These are phyloP conservation scores for Neoitamus cyanurus DNA, from an alignment of 2,888 invertebrate genomes.

Conservation along the genomic window DNA sequence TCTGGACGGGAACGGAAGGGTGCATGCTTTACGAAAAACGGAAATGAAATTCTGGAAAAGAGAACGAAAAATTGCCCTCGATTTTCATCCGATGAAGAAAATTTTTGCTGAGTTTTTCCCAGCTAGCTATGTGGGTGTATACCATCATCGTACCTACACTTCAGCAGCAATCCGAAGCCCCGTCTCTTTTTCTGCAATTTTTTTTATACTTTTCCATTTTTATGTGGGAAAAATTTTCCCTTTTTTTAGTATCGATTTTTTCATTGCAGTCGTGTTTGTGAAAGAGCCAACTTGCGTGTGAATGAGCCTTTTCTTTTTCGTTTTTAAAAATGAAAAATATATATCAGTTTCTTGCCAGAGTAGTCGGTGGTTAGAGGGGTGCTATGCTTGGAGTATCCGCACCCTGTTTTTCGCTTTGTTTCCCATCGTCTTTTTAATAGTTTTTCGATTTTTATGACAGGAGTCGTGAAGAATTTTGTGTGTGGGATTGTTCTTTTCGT, in stretches of 20 bases:
- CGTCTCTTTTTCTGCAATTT: neutral
- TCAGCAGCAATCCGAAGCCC: neutral
- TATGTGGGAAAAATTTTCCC: conserved; percentile 31
- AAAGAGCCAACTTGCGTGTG: neutral
- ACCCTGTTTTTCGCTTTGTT: conserved; percentile 1
- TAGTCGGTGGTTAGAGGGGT: neutral
- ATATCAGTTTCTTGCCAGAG: neutral
- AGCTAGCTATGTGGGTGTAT: neutral
- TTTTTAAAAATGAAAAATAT: conserved; percentile 11
- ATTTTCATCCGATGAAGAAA: conserved; percentile 47
- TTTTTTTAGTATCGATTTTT: conserved; percentile 40
- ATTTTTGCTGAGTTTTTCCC: conserved; percentile 30
- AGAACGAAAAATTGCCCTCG: conserved; percentile 45
- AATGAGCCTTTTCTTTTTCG: neutral
- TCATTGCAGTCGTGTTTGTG: conserved; percentile 2
- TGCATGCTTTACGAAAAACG: neutral
- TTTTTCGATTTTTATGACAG: neutral
- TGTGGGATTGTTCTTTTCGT: neutral
- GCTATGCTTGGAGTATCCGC: neutral
- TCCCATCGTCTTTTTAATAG: neutral
- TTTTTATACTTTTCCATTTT: conserved; percentile 28
- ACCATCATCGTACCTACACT: neutral
- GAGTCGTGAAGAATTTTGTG: neutral
- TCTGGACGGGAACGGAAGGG: neutral
- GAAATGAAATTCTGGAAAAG: conserved; percentile 46